Conservation (phyloP, 2,888 invertebrate genomes). For the Lepidocyrtoides sp. region DNA sequence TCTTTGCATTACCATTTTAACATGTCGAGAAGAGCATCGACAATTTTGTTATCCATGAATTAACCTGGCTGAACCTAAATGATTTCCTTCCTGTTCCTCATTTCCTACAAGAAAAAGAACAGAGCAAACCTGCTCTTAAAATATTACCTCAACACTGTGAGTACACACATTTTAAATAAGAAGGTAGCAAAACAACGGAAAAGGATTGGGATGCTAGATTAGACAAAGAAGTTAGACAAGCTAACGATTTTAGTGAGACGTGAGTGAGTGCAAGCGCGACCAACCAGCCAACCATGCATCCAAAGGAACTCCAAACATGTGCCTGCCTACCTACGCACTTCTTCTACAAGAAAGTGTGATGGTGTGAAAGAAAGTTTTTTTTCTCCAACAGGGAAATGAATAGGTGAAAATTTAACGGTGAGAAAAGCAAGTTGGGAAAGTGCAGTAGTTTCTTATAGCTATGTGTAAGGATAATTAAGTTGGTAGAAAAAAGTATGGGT, state of each 20-base stretch:
- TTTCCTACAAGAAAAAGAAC: no score
- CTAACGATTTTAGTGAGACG: conserved; percentile 12
- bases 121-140: not conserved
- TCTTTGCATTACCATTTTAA: no score
- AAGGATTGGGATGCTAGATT: conserved; percentile 29
- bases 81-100: not conserved
- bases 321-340: not conserved
- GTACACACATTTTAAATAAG: no score
- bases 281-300: not conserved
- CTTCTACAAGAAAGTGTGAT: not conserved
- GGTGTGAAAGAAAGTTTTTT: not conserved
- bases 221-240: conserved; percentile 30
- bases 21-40: no score
- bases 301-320: not conserved
- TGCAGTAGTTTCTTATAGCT: not conserved
- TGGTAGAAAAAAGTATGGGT: not conserved
- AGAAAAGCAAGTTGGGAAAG: not conserved
- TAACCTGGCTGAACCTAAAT: not conserved
- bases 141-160: no score
- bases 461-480: conserved; percentile 18
- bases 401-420: conserved; percentile 13
- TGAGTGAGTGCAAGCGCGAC: not conserved
- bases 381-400: not conserved
- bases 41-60: no score
- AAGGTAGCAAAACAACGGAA: not conserved